Evolutionary conservation across 1,140 invertebrate genomes (phyloP).

Genomic region (Brachionus paranguensis): DNA sequence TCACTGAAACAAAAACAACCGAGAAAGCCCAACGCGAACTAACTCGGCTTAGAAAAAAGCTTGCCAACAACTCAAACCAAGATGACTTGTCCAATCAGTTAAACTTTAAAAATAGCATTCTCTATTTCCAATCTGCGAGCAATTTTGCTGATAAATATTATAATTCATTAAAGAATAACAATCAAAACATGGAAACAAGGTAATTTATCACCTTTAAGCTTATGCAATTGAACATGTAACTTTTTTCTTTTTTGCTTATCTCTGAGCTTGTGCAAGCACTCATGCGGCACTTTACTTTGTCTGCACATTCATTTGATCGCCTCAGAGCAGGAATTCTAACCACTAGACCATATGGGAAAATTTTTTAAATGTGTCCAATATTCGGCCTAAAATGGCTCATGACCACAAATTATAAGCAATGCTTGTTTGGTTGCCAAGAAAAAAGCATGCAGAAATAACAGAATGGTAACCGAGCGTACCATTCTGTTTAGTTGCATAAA

Average conservation of each 20-base stretch:
- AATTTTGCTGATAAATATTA: constrained; percentile 28
- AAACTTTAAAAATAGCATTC: background rate
- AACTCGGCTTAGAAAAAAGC: background rate
- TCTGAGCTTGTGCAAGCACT: background rate
- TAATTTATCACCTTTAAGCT: background rate
- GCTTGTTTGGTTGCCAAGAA: background rate
- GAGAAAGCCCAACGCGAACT: background rate
- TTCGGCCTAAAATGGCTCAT: background rate
- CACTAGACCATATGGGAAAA: background rate
- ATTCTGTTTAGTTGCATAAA: background rate
- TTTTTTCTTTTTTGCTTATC: background rate
- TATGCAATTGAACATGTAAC: background rate
- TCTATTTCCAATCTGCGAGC: background rate
- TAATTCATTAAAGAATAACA: background rate
- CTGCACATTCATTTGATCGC: background rate
- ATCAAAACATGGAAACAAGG: constrained; percentile 5
- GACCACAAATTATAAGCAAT: background rate
- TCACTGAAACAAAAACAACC: background rate
- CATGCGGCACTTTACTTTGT: background rate
- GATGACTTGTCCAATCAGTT: background rate
- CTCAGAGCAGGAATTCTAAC: background rate
- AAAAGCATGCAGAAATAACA: too few relatives aligned
- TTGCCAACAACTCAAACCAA: background rate
- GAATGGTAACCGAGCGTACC: too few relatives aligned
- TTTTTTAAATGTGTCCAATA: background rate